These are phyloP conservation scores for Linyphia triangularis DNA, from an alignment of 2,888 invertebrate species.

Conservation along the genomic window DNA sequence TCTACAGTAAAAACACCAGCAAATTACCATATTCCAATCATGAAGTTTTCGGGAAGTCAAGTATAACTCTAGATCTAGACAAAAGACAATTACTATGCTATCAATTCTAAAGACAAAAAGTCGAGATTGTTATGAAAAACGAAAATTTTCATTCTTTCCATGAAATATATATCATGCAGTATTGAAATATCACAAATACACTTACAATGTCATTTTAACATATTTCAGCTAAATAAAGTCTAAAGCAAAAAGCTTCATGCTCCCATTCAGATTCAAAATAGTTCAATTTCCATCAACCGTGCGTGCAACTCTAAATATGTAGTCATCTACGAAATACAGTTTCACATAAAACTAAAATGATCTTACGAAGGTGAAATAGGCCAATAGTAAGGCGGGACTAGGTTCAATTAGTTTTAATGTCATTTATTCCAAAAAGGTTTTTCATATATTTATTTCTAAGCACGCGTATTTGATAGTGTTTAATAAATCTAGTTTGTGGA, in stretches of 20 bases:
- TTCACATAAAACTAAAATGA: background rate
- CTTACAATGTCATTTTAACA: too few relatives aligned
- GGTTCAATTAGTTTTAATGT: background rate
- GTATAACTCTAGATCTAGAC: too few relatives aligned
- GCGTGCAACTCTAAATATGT: background rate
- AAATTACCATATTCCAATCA: too few relatives aligned
- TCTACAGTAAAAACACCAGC: too few relatives aligned
- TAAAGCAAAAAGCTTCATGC: background rate
- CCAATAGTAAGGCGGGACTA: too few relatives aligned
- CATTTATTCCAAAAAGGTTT: background rate
- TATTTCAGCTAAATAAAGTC: background rate
- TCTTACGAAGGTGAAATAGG: background rate
- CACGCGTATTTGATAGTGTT: background rate
- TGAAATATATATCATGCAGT: too few relatives aligned
- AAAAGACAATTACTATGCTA: too few relatives aligned
- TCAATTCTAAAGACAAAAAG: too few relatives aligned
- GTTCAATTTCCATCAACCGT: background rate
- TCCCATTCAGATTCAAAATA: background rate
- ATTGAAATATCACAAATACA: too few relatives aligned
- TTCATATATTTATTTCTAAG: background rate
- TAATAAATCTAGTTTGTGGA: background rate
- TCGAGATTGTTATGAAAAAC: too few relatives aligned
- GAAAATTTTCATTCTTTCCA: too few relatives aligned
- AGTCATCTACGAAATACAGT: background rate
- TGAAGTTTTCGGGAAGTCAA: too few relatives aligned